phyloP scores from a whole-genome alignment of 2,113 vertebrate species.

The Cepphus grylle region DNA sequence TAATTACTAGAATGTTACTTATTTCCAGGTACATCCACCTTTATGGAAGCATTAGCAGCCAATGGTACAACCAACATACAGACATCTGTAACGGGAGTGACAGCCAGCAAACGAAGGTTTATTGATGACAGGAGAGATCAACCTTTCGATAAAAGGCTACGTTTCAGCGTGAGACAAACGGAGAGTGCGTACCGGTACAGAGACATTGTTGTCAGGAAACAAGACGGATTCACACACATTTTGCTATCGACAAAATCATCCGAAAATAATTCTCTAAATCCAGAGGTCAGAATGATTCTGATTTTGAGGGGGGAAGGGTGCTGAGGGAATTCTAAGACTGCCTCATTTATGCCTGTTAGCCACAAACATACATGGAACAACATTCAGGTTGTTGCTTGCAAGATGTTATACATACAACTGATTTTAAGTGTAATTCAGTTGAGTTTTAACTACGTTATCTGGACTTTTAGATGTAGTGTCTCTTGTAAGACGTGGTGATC shows the following conservation, averaged over 20 bases:
- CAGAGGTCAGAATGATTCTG: constrained; percentile 78
- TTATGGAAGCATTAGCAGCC: constrained; percentile 84
- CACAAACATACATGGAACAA: fast-evolving
- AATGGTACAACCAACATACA: constrained; percentile 81
- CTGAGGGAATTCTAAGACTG: background rate
- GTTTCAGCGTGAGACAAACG: constrained; percentile 94
- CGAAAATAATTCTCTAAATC: constrained; percentile 95
- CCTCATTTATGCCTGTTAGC: background rate
- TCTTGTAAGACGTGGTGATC: background rate
- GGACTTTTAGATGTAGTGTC: background rate
- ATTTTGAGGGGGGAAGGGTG: background rate
- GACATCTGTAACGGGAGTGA: constrained; percentile 75
- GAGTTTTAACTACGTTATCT: background rate
- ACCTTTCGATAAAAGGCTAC: constrained; percentile 90
- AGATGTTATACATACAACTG: background rate
- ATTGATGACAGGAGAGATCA: constrained; percentile 86
- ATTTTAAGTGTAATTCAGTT: background rate
- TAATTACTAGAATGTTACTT: background rate
- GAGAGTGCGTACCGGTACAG: constrained; percentile 97
- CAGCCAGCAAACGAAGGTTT: constrained; percentile 84
- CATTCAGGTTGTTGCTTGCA: background rate
- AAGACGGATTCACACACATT: constrained; percentile 97
- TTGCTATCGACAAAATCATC: constrained; percentile 95
- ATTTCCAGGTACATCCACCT: constrained; percentile 77
- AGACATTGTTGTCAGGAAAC: constrained; percentile 96